These are phyloP conservation scores for Mus pahari DNA, from an alignment of 2,113 vertebrate genomes.

Conservation along the genomic window DNA sequence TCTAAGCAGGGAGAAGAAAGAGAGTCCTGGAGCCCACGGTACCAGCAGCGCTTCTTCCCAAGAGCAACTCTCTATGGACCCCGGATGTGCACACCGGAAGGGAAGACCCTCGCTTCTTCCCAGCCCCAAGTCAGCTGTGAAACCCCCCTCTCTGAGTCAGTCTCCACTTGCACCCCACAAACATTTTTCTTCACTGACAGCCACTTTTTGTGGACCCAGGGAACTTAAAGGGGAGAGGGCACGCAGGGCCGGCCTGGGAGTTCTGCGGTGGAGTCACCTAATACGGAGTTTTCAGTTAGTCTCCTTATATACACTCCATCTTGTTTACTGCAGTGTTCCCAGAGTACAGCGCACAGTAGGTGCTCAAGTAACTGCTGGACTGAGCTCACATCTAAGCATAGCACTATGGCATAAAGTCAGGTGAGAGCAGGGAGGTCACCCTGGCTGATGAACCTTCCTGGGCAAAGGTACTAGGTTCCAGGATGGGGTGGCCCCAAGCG, in stretches of 20 bases:
- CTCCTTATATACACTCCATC: background rate
- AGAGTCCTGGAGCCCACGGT: background rate
- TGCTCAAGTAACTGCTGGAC: background rate
- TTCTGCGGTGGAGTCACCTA: background rate
- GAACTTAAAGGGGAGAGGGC: background rate
- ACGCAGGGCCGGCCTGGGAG: background rate
- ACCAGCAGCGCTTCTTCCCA: background rate
- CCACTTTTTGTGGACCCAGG: background rate
- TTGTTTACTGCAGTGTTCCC: background rate
- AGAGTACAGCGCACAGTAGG: background rate
- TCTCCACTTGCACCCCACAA: background rate
- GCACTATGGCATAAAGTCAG: background rate
- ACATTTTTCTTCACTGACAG: background rate
- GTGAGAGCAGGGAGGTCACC: background rate
- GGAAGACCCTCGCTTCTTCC: background rate
- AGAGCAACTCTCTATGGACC: background rate
- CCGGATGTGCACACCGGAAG: background rate
- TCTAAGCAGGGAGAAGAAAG: constrained; percentile 23
- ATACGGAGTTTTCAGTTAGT: background rate
- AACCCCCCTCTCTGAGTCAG: background rate
- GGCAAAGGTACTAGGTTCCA: background rate
- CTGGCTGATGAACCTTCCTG: background rate
- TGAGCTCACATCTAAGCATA: background rate
- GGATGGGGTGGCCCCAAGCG: background rate
- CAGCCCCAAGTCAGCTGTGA: background rate